These are phyloP conservation scores for Dermochelys coriacea DNA, from an alignment of 2,797 vertebrate genomes.

Conservation along the genomic window DNA sequence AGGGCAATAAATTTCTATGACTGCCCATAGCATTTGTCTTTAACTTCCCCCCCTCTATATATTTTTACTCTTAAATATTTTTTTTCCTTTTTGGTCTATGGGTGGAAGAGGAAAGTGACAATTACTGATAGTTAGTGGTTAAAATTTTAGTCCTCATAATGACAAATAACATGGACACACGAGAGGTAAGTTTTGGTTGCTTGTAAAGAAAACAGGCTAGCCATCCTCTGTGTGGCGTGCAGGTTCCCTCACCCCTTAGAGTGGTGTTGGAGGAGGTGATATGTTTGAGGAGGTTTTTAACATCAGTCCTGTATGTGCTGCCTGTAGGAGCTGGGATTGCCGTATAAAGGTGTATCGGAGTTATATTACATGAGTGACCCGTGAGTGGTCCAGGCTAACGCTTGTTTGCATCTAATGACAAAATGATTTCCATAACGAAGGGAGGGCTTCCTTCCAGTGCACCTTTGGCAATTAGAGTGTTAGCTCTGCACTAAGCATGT, in stretches of 20 bases:
- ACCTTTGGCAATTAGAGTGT: not conserved
- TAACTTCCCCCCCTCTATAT: not conserved
- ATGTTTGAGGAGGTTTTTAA: not conserved
- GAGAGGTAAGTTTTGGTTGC: not conserved
- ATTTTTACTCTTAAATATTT: not conserved
- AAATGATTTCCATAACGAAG: not conserved
- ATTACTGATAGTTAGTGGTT: not conserved
- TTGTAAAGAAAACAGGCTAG: not conserved
- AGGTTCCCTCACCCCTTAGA: not conserved
- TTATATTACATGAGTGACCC: not conserved
- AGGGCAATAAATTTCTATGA: not conserved
- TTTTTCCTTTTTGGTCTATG: not conserved
- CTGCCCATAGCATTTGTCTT: not conserved
- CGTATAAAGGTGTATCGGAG: not conserved
- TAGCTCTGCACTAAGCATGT: not conserved
- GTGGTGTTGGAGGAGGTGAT: not conserved
- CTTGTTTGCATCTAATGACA: not conserved
- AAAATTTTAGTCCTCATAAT: not conserved
- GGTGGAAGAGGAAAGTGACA: not conserved
- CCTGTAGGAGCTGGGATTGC: not conserved
- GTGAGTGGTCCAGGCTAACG: not conserved
- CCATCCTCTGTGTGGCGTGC: not conserved
- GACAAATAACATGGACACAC: not conserved
- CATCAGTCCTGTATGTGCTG: not conserved
- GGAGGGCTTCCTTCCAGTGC: not conserved